phyloP scores from a whole-genome alignment of 2,113 vertebrate genomes.

The Tragelaphus scriptus region DNA sequence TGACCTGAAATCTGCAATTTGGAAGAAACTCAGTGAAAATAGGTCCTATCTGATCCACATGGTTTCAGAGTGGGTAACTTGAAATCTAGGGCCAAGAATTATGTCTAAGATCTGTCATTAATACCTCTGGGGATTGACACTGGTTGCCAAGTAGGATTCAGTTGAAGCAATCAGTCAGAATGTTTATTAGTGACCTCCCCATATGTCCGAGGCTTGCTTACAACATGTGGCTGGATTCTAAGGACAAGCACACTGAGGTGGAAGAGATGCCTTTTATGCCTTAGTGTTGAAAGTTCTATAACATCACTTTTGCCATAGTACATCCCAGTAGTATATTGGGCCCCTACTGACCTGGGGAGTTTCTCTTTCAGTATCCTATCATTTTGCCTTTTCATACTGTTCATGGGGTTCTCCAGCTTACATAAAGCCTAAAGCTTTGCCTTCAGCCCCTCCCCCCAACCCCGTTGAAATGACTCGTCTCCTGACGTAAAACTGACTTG shows the following conservation, averaged over 20 bases:
- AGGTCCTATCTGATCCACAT: background rate
- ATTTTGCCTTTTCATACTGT: too few relatives aligned
- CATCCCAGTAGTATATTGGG: too few relatives aligned
- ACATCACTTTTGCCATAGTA: background rate
- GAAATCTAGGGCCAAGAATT: background rate
- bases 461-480: background rate
- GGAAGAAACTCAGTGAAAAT: background rate
- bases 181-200: background rate
- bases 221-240: background rate
- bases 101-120: background rate
- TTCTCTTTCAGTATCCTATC: too few relatives aligned
- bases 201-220: background rate
- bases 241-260: background rate
- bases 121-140: background rate
- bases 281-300: background rate
- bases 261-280: background rate
- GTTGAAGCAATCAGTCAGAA: background rate
- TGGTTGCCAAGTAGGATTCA: background rate
- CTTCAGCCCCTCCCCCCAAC: background rate
- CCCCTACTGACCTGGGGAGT: too few relatives aligned
- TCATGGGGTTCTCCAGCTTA: background rate
- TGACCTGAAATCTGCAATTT: background rate
- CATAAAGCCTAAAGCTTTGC: background rate
- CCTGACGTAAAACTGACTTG: background rate
- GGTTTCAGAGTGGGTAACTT: background rate